Base-by-base conservation (phyloP, 2,113 vertebrate genomes). In the Pungitius pungitius region DNA sequence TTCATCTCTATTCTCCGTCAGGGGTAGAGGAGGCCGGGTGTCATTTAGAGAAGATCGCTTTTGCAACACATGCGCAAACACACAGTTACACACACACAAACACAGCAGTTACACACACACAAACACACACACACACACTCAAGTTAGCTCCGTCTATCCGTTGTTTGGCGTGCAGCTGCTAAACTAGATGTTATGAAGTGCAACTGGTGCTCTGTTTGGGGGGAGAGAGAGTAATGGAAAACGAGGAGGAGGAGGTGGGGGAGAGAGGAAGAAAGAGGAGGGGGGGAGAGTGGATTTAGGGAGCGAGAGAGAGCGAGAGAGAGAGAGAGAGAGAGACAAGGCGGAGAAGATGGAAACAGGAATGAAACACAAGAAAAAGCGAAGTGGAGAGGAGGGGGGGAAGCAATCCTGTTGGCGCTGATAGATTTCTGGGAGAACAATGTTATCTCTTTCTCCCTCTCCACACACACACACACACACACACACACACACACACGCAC, bases 381-480 rank as follows among this genome's bases (percentile, higher is more conserved):
- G 27, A 75, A 75, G 83, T 35, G 61, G 37, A 55, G 81, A 70
- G 71, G 58, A 67, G 71, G 85, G 76, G 76, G 76, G 69, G 79
- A 87, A 91, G 81, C 87, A 91, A 91, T 91, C 86, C 85, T 87
- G 86, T 88, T 87, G 85, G 75, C 12, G 74, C 87, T 91, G 90
- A 91, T 91, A 91, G 90, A 91, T 90, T 91, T 90, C 88, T 78
- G 77, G 58, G 76, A 78, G 88, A 90, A 91, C 88, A 90, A 88
- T 90, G 90, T 91, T 91, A 91, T 91, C 88, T 86, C 86, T 88
- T 78, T 82, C 58, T 87, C 51, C 42, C 57, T 84, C 63, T 42
- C 70, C 37, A 15, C 59, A 66, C 42, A 61, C 58, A 45, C 51
- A 55, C 37, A 71, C 39, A 65, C 55, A 69, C 24, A 62, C 27